A percentile compares a stretch with the other conserved stretches of the same genome.
These are phyloP conservation scores for Cynaeus angustus DNA, from an alignment of 2,888 invertebrate genomes.

Conservation along the genomic window DNA sequence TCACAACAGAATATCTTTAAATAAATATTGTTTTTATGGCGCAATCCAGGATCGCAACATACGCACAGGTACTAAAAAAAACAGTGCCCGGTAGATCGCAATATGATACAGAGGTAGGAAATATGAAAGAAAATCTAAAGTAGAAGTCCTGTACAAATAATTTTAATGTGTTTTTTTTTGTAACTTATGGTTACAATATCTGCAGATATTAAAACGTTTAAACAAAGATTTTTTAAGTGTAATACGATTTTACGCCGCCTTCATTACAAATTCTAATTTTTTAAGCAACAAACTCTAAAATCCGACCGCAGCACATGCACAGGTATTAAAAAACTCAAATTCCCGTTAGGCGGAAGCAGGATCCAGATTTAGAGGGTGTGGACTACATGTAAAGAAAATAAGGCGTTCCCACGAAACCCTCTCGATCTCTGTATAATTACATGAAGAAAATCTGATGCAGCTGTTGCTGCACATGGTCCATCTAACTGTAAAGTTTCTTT, in stretches of 20 bases:
- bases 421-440: conserved; percentile 40
- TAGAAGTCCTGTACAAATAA: too few species aligned
- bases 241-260: too few species aligned
- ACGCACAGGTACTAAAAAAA: neutral
- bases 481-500: conserved; percentile 46
- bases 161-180: too few species aligned
- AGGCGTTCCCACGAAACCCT: conserved; percentile 44
- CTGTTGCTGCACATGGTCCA: conserved; percentile 45
- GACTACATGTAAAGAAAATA: conserved; percentile 17
- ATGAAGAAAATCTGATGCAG: conserved; percentile 41
- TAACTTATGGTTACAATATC: too few species aligned
- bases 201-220: too few species aligned
- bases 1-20: conserved; percentile 42
- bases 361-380: conserved; percentile 29
- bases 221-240: too few species aligned
- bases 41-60: conserved; percentile 7
- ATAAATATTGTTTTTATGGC: conserved; percentile 38
- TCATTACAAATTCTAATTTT: too few species aligned
- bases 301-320: neutral
- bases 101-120: neutral
- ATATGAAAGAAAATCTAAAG: too few species aligned
- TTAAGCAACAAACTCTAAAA: too few species aligned
- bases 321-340: conserved; percentile 21
- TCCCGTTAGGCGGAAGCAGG: conserved; percentile 38
- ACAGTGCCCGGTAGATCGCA: too few species aligned